Percentiles rank a stretch among this genome's conserved stretches.
Evolutionary conservation across 2,797 vertebrate genomes (phyloP).

Genomic region (Lophura swinhoii): DNA sequence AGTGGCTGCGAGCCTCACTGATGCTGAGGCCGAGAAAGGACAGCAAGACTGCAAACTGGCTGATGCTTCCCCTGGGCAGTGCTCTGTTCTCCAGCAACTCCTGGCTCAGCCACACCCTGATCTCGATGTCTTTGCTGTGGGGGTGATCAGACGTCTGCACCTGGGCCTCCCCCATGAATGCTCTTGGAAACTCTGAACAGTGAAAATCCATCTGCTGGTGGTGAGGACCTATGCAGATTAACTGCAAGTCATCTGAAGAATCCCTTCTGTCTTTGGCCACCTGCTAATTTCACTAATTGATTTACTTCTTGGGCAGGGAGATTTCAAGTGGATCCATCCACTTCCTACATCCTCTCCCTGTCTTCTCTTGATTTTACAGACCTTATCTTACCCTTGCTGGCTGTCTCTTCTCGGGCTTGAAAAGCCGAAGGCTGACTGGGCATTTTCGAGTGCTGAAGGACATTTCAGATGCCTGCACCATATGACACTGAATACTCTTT

Average conservation of each 20-base stretch:
- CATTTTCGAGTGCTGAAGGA: constrained; percentile 9
- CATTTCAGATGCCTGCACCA: not conserved
- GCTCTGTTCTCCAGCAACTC: not conserved
- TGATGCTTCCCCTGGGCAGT: not conserved
- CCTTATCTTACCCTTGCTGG: not conserved
- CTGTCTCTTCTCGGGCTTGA: not conserved
- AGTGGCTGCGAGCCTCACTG: fast-evolving
- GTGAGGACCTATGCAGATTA: not conserved
- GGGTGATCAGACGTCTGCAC: not conserved
- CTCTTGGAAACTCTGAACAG: not conserved
- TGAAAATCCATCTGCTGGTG: not conserved
- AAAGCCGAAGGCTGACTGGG: not conserved
- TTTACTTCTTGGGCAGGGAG: not conserved
- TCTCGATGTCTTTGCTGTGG: not conserved
- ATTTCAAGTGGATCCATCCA: not conserved
- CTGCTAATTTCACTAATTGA: not conserved
- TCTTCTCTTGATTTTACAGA: not conserved
- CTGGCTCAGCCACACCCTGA: not conserved
- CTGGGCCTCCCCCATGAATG: not conserved
- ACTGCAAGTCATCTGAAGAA: not conserved
- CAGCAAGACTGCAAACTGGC: not conserved
- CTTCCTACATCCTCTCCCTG: not conserved
- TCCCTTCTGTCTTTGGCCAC: not conserved
- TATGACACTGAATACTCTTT: constrained; percentile 1
- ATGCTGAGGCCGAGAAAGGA: not conserved